Percentiles rank a stretch among this genome's conserved stretches.
Conservation (phyloP, 2,113 vertebrate species). For the Puma concolor region DNA sequence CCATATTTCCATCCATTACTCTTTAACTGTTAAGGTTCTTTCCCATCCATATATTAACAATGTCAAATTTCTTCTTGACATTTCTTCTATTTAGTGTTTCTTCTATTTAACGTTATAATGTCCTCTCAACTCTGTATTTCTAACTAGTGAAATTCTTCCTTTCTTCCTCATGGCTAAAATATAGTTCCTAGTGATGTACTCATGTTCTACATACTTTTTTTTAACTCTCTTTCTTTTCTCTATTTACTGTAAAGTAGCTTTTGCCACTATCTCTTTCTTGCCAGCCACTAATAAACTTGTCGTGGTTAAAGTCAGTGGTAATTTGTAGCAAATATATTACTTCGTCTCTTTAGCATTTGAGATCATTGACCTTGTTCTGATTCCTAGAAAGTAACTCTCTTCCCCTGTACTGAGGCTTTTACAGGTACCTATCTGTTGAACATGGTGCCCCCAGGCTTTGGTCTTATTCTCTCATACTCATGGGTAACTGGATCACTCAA, state of each 20-base stretch:
- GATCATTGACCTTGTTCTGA: not conserved
- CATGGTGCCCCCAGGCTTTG: not conserved
- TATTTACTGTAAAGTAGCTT: not conserved
- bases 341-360: not conserved
- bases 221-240: not conserved
- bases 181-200: rapidly evolving
- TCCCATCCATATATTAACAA: not conserved
- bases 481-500: not conserved
- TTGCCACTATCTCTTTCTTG: not conserved
- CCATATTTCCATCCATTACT: not conserved
- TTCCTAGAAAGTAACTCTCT: not conserved
- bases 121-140: not conserved
- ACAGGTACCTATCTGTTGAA: not conserved
- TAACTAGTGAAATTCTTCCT: not conserved
- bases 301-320: not conserved
- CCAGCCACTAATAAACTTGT: not conserved
- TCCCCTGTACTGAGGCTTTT: not conserved
- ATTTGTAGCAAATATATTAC: not conserved
- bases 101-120: not conserved
- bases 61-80: not conserved
- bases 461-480: not conserved
- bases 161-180: not conserved
- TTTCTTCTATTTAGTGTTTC: too few species aligned
- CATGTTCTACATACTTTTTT: not conserved
- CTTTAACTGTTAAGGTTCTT: not conserved